Conservation (phyloP, 2,797 vertebrate species). For the Syncerus caffer region DNA sequence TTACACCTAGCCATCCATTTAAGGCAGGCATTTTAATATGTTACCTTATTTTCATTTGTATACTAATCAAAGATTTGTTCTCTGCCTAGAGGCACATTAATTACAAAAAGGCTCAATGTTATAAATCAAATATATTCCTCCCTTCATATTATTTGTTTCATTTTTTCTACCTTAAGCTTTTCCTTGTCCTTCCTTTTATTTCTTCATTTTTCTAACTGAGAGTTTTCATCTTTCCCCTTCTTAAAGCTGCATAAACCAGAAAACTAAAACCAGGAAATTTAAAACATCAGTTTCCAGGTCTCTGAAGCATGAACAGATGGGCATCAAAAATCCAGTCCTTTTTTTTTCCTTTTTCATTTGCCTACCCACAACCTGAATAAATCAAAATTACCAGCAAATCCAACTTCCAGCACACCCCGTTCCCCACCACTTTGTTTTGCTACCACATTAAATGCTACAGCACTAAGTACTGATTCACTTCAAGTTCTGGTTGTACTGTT, state of each 20-base stretch:
- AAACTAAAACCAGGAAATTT: conserved; percentile 65
- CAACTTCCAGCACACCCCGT: not conserved
- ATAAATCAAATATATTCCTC: not conserved
- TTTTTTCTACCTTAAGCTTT: not conserved
- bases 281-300: conserved; percentile 62
- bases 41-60: conserved; percentile 39
- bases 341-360: conserved; percentile 51
- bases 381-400: conserved; percentile 53
- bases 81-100: not conserved
- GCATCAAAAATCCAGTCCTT: conserved; percentile 41
- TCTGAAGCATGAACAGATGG: conserved; percentile 62
- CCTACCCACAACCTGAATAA: conserved; percentile 54
- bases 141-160: not conserved
- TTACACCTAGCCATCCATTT: not conserved
- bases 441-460: conserved; percentile 35
- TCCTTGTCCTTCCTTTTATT: conserved; percentile 29
- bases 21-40: conserved; percentile 6
- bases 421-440: not conserved
- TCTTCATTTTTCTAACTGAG: conserved; percentile 24
- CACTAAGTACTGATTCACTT: not conserved
- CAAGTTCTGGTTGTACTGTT: conserved; percentile 63
- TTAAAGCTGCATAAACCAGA: conserved; percentile 44
- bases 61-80: conserved; percentile 31
- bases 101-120: conserved; percentile 23
- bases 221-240: not conserved